phyloP scores from a whole-genome alignment of 2,888 invertebrate species.

The Galeopsomyia nigrocyanea region DNA sequence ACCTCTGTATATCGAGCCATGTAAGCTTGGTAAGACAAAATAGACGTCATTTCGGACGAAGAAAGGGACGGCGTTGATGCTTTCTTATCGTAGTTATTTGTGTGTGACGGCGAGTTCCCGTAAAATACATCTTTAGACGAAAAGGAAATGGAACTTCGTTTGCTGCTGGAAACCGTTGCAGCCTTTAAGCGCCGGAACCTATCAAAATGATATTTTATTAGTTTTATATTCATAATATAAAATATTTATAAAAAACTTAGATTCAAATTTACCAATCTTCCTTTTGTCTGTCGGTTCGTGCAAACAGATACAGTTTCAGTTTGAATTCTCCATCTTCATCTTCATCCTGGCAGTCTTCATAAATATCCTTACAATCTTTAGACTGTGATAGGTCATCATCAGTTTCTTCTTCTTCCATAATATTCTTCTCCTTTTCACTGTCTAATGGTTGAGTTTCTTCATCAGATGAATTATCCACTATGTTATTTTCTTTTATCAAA shows the following conservation, averaged over 20 bases:
- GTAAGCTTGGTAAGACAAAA: conserved; percentile 61
- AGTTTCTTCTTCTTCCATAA: conserved; percentile 69
- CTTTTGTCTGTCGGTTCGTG: conserved; percentile 89
- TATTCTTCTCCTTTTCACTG: conserved; percentile 65
- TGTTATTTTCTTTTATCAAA: conserved; percentile 58
- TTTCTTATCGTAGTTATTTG: conserved; percentile 55
- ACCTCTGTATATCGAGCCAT: conserved; percentile 64
- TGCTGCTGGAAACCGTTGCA: conserved; percentile 66
- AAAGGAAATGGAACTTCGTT: conserved; percentile 57
- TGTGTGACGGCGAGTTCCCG: conserved; percentile 42
- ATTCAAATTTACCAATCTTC: conserved; percentile 83
- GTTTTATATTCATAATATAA: conserved; percentile 17
- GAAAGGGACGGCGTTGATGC: conserved; percentile 50
- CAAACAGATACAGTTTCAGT: conserved; percentile 75
- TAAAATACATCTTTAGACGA: conserved; percentile 53
- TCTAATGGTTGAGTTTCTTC: conserved; percentile 58
- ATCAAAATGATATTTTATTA: conserved; percentile 20
- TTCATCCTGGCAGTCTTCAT: conserved; percentile 60
- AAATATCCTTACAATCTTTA: conserved; percentile 58
- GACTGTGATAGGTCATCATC: conserved; percentile 64
- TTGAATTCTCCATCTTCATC: conserved; percentile 56
- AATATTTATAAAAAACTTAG: background rate
- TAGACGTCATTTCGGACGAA: conserved; percentile 56
- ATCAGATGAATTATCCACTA: conserved; percentile 64
- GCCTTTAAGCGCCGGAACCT: conserved; percentile 72